Base-by-base conservation (phyloP, 1,140 invertebrate genomes). In the Pentalonia nigronervosa region DNA sequence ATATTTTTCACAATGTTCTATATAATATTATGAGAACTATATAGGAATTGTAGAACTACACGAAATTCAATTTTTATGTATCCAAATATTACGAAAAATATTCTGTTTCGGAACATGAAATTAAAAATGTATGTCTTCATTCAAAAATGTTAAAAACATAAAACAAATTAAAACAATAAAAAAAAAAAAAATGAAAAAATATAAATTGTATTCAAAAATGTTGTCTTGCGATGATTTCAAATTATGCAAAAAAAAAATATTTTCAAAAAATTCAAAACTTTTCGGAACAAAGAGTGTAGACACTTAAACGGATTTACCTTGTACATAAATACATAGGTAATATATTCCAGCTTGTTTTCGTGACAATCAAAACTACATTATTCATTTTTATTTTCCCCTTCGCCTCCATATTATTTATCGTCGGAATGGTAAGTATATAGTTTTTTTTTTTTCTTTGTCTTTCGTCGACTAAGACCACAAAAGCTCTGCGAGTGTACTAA, bases 291-390 rank as follows among this genome's bases (percentile, higher is more conserved):
- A 76, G n/a, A 76, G 60, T 76, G 23, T 34, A 76, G 60, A 17
- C 60, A n/a, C 60, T 67, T 67, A 76, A 76, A 76, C n/a, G 30
- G 30, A 76, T 76, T n/a, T 14, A 76, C 60, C n/a, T 17, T 76
- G n/a, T 76, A 76, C 17, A 76, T 76, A 76, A n/a, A n/a, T 76
- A 17, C 14, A 17, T 76, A 41, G 41, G 41, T 41, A n/a, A n/a
- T 76, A n/a, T n/a, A 76, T 76, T n/a, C 60, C 23, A 45, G 25
- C 83, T 84, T 25, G 83, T 84, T 45, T 84, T 84, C 9, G 45
- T 47, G 84, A 86, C 84, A 47, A 86, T 47, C 84, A 48, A 86
- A 86, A 86, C 41, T 86, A 30, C 84, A 48, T 86, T 47, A 48
- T 47, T 84, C 83, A 41, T 84, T 84, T 84, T 84, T 83, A 41